A percentile compares a stretch with the other conserved stretches of the same genome.
These are phyloP conservation scores for Hypsibius dujardini DNA, from an alignment of 1,140 invertebrate species.

Conservation along the genomic window DNA sequence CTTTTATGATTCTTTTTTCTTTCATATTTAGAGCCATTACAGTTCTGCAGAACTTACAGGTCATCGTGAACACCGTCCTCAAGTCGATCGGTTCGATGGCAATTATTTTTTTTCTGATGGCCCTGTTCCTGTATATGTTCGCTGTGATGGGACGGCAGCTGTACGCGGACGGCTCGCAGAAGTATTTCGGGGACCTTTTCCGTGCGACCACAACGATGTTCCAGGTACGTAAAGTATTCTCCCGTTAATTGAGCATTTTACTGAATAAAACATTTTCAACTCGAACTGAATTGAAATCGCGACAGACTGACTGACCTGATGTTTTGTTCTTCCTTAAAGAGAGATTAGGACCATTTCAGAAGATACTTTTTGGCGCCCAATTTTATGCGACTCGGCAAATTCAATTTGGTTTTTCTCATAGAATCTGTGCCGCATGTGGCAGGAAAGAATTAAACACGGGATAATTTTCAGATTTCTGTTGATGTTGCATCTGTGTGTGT, in stretches of 20 bases:
- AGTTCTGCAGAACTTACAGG: slow-evolving; percentile 28
- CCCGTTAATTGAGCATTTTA: too few relatives aligned
- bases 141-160: slow-evolving; percentile 28
- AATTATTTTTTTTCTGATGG: slow-evolving; percentile 28
- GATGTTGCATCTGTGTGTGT: not conserved
- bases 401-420: too few relatives aligned
- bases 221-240: slow-evolving; percentile 19
- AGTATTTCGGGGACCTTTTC: slow-evolving; percentile 26
- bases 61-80: slow-evolving; percentile 28
- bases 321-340: too few relatives aligned
- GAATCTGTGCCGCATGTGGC: too few relatives aligned
- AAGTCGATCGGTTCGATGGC: slow-evolving; percentile 28
- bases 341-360: not conserved
- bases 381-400: too few relatives aligned
- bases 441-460: too few relatives aligned
- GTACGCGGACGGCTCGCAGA: slow-evolving; percentile 24
- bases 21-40: slow-evolving; percentile 21
- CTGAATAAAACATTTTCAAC: too few relatives aligned
- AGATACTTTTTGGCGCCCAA: not conserved
- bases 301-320: too few relatives aligned
- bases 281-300: too few relatives aligned
- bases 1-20: too few relatives aligned
- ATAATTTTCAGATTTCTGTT: too few relatives aligned
- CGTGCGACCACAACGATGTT: slow-evolving; percentile 27
- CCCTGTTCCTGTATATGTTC: slow-evolving; percentile 30